These are phyloP conservation scores for Lacerta bilineata DNA, from an alignment of 2,797 vertebrate species.

Conservation along the genomic window DNA sequence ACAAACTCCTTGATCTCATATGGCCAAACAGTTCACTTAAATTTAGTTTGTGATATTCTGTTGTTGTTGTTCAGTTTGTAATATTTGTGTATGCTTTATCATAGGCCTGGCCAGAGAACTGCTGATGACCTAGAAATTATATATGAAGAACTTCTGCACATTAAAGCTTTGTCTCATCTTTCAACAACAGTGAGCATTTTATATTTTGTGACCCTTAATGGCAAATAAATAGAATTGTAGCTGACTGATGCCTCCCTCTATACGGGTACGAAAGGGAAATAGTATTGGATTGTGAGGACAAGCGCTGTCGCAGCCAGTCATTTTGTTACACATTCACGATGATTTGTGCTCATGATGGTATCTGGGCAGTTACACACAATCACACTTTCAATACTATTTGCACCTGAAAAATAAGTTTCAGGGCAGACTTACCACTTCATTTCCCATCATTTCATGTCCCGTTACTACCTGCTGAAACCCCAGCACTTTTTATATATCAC, in stretches of 20 bases:
- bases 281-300: background rate
- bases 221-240: background rate
- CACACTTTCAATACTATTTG: too few relatives aligned
- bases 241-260: conserved; percentile 9
- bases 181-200: conserved; percentile 92
- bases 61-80: background rate
- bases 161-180: conserved; percentile 97
- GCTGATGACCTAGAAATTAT: conserved; percentile 96
- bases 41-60: conserved; percentile 27
- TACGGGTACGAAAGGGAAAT: background rate
- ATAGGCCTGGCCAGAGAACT: conserved; percentile 93
- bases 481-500: too few relatives aligned
- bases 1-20: conserved; percentile 16
- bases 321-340: too few relatives aligned
- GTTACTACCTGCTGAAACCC: too few relatives aligned
- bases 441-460: too few relatives aligned
- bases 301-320: background rate
- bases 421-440: too few relatives aligned
- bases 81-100: conserved; percentile 29
- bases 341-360: too few relatives aligned
- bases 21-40: conserved; percentile 19
- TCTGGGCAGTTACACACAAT: too few relatives aligned
- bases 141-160: conserved; percentile 97
- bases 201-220: background rate
- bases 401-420: too few relatives aligned